Conservation (phyloP, 2,113 vertebrate species). For the Ceyx cyanopectus region DNA sequence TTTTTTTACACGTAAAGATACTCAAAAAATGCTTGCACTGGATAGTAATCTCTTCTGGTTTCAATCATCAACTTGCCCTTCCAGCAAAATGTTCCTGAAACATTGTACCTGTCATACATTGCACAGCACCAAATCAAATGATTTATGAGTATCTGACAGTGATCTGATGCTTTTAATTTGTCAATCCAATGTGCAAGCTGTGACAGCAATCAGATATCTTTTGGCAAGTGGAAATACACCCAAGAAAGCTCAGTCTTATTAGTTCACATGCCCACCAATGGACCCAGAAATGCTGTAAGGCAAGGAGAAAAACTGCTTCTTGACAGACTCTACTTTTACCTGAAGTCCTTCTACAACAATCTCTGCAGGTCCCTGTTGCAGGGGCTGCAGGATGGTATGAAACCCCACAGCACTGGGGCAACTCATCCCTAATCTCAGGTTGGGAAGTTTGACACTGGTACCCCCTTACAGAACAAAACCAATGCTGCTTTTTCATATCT, state of each 20-base stretch:
- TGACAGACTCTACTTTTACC: neutral
- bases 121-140: neutral
- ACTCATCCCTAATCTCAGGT: neutral
- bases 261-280: rapidly evolving
- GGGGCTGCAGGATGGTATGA: neutral
- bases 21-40: neutral
- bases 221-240: neutral
- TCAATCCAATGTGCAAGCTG: neutral
- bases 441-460: neutral
- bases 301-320: neutral
- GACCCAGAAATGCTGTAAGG: neutral
- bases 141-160: neutral
- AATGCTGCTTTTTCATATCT: neutral
- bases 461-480: neutral
- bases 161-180: neutral
- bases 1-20: neutral
- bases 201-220: neutral
- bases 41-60: neutral
- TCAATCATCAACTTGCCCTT: neutral
- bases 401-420: neutral
- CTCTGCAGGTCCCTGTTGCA: neutral
- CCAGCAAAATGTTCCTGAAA: neutral
- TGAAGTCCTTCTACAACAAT: neutral
- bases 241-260: neutral
- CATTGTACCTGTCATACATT: neutral